Evolutionary conservation across 1,140 invertebrate species (phyloP), one percentile per base, ranked within the genome.

Genomic region (Babylonia areolata): DNA sequence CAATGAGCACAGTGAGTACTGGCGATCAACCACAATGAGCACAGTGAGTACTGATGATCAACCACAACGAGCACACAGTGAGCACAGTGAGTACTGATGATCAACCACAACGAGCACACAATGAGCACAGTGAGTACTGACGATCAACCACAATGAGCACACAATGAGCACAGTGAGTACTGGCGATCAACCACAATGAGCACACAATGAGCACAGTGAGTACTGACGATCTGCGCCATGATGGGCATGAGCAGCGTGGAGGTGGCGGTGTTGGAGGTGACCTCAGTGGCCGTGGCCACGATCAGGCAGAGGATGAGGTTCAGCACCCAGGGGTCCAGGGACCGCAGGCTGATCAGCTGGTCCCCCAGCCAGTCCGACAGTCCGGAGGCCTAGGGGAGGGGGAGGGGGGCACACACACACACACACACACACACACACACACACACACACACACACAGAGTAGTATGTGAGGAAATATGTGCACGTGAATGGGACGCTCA

Each of bases 181-280:
- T 73, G 28, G 33, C 69, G 3, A 9, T 73, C 69, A 51, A 17
- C 46, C 46, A 17, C 17, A 0, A 51, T 17, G 46, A 17, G 9
- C 46, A 51, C 46, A 17, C 46, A 9, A 2, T 51, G 46, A 9
- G 9, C 9, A 17, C 9, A 51, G 9, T 31, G 2, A 37, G 71
- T 31, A 87, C 88, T 93, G 86, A 95, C 94, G 91, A 95, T 89
- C 85, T 93, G 88, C 23, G 90, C 90, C 77, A 95, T 87, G 23
- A 95, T 94, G 11, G 95, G 95, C 79, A 95, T 90, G 75, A 95
- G 89, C 23, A 95, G 94, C 12, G 94, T 95, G 28, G 93, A 93
- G 40, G 93, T 94, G 9, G 95, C 94, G 23, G 94, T 93, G 90
- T 95, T 95, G 82, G 92, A 94, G 39, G 94, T 94, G 23, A 95